phyloP scores from a whole-genome alignment of 1,140 invertebrate species.

The Paraescarpia echinospica region DNA sequence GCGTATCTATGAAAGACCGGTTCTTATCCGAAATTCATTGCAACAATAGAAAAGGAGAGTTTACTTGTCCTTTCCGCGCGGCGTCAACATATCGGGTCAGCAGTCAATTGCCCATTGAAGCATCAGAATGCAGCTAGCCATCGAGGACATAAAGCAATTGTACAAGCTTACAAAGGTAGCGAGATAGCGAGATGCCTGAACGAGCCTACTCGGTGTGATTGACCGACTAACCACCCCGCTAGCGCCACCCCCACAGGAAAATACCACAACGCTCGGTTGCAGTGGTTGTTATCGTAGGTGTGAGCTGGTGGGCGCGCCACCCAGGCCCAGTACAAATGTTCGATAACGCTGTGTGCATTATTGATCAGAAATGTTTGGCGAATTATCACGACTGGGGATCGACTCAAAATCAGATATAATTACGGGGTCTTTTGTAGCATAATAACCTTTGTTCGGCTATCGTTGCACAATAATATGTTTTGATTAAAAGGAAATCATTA shows the following conservation, averaged over 20 bases:
- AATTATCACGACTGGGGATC: not conserved
- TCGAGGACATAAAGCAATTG: not conserved
- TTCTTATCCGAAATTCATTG: not conserved
- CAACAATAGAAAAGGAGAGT: not conserved
- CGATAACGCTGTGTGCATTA: not conserved
- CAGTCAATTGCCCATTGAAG: not conserved
- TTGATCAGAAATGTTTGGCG: not conserved
- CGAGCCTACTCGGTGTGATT: not conserved
- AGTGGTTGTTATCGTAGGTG: not conserved
- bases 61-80: not conserved
- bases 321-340: not conserved
- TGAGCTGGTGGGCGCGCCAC: not conserved
- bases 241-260: not conserved
- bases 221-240: not conserved
- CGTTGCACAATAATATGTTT: not conserved
- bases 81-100: not conserved
- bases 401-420: not conserved
- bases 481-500: not conserved
- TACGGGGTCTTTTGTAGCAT: not conserved
- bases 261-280: not conserved
- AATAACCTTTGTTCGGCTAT: not conserved
- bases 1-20: too few relatives aligned
- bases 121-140: not conserved
- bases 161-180: not conserved
- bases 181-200: too few relatives aligned